Base-by-base conservation (phyloP, 2,797 vertebrate species). In the Smutsia temminckii region DNA sequence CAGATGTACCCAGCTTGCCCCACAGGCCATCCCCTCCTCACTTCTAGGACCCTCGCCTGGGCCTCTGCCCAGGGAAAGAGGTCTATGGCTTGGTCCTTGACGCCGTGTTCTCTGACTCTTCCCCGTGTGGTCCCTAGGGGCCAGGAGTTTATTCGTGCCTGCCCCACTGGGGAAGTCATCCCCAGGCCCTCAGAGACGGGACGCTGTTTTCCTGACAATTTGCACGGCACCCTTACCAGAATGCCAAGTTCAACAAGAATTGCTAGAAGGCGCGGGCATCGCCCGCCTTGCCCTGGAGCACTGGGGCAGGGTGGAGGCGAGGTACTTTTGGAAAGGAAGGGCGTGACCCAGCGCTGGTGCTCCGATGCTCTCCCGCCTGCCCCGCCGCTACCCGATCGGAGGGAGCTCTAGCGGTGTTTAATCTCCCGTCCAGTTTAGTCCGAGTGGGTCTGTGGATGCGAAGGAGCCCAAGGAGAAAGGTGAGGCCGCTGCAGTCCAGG, bases 191-290 rank as follows among this genome's bases (percentile, higher is more conserved):
- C 27, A 18, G 59, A 69, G 46, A 32, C 63, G 2, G 13, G 61
- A 18, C 16, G 0, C 34, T 16, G 21, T 49, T 57, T 46, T 68
- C n/a, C 32, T 10, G 86, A 81, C 57, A 72, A 83, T 61, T 89
- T 63, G 88, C 95, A 40, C 93, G 91, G 85, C 68, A 14, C 40
- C 75, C n/a, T 84, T 85, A 71, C 46, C 53, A 3, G 51, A 96
- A 95, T 51, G 42, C 55, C 25, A 1, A 84, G 0, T 77, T 68
- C 17, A 63, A 5, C 64, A 89, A 0, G 53, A 71, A 92, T 34
- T 63, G 23, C 34, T 25, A 0, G 42, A 64, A 49, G 51, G 75
- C 34, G 13, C 6, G 0, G 61, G 66, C 29, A 0, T 25, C 1
- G 11, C 40, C 1, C 8, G 40, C 77, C 37, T 3, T 21, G 55